Conservation (phyloP, 1,140 invertebrate species). For the Drosophila pallidifrons region DNA sequence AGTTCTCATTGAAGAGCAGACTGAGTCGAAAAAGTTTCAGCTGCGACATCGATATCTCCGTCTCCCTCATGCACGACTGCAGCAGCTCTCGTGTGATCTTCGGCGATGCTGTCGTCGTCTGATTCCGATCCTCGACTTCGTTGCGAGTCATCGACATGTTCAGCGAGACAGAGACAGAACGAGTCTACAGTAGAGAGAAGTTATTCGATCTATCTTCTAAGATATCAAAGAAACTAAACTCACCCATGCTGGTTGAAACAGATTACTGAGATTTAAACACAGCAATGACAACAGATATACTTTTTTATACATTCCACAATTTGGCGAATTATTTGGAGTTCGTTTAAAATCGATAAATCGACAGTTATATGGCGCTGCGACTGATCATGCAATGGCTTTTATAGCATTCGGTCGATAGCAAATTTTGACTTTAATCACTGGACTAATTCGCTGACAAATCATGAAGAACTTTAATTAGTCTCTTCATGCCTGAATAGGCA, state of each 20-base stretch:
- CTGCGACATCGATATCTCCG: constrained; percentile 73
- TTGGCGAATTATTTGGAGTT: not conserved
- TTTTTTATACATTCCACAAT: constrained; percentile 40
- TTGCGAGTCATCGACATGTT: constrained; percentile 71
- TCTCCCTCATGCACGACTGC: constrained; percentile 65
- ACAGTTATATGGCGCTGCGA: constrained; percentile 28
- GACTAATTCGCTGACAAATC: not conserved
- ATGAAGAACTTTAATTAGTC: constrained; percentile 22
- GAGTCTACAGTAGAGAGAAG: constrained; percentile 80
- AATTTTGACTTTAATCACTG: not conserved
- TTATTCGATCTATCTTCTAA: not conserved
- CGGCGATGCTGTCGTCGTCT: not conserved
- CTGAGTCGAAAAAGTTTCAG: constrained; percentile 74
- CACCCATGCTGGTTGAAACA: constrained; percentile 56
- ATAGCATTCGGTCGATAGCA: constrained; percentile 37
- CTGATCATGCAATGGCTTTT: constrained; percentile 37
- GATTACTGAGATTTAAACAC: constrained; percentile 43
- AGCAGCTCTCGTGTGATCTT: constrained; percentile 64
- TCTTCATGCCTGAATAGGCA: constrained; percentile 43
- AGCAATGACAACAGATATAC: constrained; percentile 38
- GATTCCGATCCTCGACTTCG: constrained; percentile 39
- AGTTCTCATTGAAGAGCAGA: constrained; percentile 61
- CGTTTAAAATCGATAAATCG: not conserved
- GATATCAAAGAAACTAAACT: not conserved
- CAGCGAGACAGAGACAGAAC: constrained; percentile 67